Evolutionary conservation across 2,113 vertebrate genomes (phyloP), one percentile per base, ranked within the genome.

Genomic region (Pluvianellus socialis): DNA sequence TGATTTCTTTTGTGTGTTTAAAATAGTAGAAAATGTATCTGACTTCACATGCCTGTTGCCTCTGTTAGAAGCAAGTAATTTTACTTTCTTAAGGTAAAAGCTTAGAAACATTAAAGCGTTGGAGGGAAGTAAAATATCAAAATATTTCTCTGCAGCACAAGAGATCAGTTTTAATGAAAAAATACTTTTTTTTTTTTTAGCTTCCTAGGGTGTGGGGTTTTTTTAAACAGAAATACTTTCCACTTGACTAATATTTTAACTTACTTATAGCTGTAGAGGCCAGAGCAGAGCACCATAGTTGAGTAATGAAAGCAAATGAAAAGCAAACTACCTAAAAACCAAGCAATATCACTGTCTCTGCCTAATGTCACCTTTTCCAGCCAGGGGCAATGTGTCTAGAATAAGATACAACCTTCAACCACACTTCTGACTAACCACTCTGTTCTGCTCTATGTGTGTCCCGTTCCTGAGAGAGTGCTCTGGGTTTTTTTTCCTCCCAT

Each of bases 381-480:
- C 14, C 1, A 2, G 13, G 19, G 9, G 2, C 38, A 22, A 10
- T 7, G 9, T 55, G 35, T 71, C 16, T 16, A n/a, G 27, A 62
- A 22, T 58, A 30, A 42, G 18, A n/a, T 3, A 3, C 18, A 59
- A 18, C 32, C 5, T 63, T 81, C n/a, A 50, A 1, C 19, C 12
- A 16, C 12, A 1, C 42, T 81, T 55, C 8, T 17, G 42, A 3
- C 32, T 50, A 28, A 10, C 24, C 5, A 2, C 2, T 63, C 14
- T n/a, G 3, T 20, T 73, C 11, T 52, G 22, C 26, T 49, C 40
- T 0, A 0, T 28, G 38, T 84, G 22, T 1, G 0, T 67, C 24
- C 30, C 16, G 1, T 62, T 49, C n/a, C 27, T 18, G 26, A 65
- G n/a, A 72, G 49, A 6, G 55, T 7, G 8, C 32, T 32, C 10